Evolutionary conservation across 2,888 invertebrate species (phyloP).

Genomic region (Lamellibrachia satsuma): DNA sequence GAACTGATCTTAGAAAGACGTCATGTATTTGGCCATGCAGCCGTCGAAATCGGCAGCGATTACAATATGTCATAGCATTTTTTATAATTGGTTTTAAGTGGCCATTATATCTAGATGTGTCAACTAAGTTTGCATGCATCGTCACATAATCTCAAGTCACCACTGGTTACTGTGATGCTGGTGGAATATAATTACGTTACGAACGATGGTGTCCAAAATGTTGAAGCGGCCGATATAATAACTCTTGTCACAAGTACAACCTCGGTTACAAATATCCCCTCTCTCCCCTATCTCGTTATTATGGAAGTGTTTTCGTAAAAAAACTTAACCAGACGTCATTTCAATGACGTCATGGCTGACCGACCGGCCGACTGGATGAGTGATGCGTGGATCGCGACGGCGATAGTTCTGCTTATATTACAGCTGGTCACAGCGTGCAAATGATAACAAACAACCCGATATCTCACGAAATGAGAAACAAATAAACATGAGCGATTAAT

Average conservation of each 20-base stretch:
- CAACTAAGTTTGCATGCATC: too few relatives aligned
- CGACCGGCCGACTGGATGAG: not conserved
- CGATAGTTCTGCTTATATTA: not conserved
- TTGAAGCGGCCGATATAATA: too few relatives aligned
- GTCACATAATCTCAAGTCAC: too few relatives aligned
- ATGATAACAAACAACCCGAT: not conserved
- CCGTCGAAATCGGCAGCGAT: not conserved
- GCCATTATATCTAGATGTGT: too few relatives aligned
- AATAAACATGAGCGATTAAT: not conserved
- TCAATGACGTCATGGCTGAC: not conserved
- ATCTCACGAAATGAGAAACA: slow-evolving; percentile 4
- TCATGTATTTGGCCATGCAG: not conserved
- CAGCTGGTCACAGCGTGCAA: not conserved
- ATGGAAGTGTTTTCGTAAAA: not conserved
- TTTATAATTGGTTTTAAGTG: too few relatives aligned
- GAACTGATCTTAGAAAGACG: not conserved
- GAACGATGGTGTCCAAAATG: not conserved
- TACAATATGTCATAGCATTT: too few relatives aligned
- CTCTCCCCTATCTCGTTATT: not conserved
- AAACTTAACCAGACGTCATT: not conserved
- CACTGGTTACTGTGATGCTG: too few relatives aligned
- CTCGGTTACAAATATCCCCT: not conserved
- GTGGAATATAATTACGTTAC: not conserved
- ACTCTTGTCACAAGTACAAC: too few relatives aligned
- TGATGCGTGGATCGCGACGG: not conserved